These are phyloP conservation scores for Mesembrinibis cayennensis DNA, from an alignment of 2,113 vertebrate genomes.

Conservation along the genomic window DNA sequence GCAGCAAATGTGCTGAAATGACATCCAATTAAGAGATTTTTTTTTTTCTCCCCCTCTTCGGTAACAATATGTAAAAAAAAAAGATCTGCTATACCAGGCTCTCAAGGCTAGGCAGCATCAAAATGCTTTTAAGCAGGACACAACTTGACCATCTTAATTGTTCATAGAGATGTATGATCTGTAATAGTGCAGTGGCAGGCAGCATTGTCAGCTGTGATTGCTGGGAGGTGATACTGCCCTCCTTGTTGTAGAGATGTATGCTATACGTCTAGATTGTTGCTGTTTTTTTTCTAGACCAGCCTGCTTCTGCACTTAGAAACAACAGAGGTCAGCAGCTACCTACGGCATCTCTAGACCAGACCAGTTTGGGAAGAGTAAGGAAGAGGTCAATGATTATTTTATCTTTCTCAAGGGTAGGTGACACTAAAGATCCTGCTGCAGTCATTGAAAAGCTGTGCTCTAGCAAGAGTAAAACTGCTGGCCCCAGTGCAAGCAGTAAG, in stretches of 20 bases:
- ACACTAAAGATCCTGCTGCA: background rate
- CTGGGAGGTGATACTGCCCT: background rate
- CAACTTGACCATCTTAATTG: background rate
- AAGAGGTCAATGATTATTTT: background rate
- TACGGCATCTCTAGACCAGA: background rate
- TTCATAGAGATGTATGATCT: background rate
- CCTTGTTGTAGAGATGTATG: background rate
- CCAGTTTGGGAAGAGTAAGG: background rate
- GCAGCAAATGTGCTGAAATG: background rate
- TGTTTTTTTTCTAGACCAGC: background rate
- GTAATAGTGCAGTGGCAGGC: background rate
- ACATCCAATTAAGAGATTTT: background rate
- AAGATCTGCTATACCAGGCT: background rate
- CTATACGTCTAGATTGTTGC: background rate
- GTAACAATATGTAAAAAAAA: background rate
- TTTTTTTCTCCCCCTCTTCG: background rate
- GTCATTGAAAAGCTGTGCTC: background rate
- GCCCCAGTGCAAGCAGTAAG: background rate
- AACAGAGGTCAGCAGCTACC: background rate
- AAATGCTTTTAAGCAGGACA: background rate
- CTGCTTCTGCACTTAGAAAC: background rate
- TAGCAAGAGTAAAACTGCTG: background rate
- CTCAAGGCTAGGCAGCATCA: background rate
- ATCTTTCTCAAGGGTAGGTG: background rate
- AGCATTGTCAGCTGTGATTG: rapidly evolving